A percentile compares a stretch with the other conserved stretches of the same genome.
Conservation (phyloP, 2,797 vertebrate genomes). For the Peromyscus melanophrys region DNA sequence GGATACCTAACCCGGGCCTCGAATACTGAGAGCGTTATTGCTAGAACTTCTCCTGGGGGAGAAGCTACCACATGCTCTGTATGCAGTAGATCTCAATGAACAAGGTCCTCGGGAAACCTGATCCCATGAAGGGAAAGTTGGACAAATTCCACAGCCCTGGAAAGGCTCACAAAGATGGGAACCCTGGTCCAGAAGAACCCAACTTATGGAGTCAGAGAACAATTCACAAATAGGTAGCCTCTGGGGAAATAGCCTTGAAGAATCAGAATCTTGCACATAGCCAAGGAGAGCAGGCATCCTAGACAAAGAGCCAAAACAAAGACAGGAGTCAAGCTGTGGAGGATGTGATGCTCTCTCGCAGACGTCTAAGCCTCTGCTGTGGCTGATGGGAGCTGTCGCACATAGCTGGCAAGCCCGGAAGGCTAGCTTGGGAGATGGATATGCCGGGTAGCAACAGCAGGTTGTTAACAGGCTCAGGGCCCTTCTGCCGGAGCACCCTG, state of each 20-base stretch:
- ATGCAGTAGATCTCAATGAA: background rate
- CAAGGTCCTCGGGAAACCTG: background rate
- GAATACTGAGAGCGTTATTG: background rate
- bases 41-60: background rate
- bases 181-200: background rate
- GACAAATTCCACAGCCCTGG: background rate
- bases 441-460: background rate
- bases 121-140: background rate
- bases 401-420: background rate
- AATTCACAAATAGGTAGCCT: background rate
- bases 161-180: background rate
- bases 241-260: background rate
- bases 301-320: background rate
- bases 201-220: background rate
- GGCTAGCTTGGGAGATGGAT: background rate
- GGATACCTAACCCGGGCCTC: background rate
- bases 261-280: background rate
- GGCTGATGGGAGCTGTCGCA: background rate
- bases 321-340: background rate
- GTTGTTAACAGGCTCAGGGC: background rate
- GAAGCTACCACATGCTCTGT: background rate
- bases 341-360: background rate
- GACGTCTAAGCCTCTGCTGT: background rate
- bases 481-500: background rate
- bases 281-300: background rate